These are phyloP conservation scores for Cyrtodaria siliqua DNA, from an alignment of 2,888 invertebrate genomes.

Conservation along the genomic window DNA sequence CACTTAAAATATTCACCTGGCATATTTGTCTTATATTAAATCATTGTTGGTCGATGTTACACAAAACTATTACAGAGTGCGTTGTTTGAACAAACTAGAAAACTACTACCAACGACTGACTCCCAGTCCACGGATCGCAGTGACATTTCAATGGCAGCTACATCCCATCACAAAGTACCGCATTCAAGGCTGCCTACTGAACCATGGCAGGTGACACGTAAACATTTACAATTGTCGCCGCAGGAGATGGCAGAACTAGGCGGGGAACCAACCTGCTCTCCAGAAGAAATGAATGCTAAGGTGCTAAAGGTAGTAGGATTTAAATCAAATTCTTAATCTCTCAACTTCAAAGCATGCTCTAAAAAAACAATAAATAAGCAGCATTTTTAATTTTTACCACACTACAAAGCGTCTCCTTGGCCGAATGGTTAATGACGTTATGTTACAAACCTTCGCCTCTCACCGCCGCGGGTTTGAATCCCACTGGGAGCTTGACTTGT, in stretches of 20 bases:
- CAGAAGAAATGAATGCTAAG: slow-evolving; percentile 70
- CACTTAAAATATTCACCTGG: no score
- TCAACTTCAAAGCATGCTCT: background rate
- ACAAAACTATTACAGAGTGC: no score
- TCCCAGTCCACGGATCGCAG: slow-evolving; percentile 48
- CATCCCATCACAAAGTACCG: slow-evolving; percentile 14
- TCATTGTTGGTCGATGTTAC: no score
- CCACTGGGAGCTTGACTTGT: no score
- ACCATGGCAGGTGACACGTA: slow-evolving; percentile 80
- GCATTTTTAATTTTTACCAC: no score
- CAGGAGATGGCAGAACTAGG: slow-evolving; percentile 73
- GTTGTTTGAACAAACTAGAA: slow-evolving; percentile 66
- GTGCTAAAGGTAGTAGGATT: slow-evolving; percentile 54
- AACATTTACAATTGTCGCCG: slow-evolving; percentile 75
- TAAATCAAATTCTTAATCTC: background rate
- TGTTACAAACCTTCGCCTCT: no score
- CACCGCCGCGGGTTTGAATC: no score
- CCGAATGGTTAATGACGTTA: no score
- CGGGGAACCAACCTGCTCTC: slow-evolving; percentile 53
- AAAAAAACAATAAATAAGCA: no score
- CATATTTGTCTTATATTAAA: no score
- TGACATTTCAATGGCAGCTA: slow-evolving; percentile 16
- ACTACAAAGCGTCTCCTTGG: no score
- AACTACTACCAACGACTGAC: slow-evolving; percentile 54
- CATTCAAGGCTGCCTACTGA: slow-evolving; percentile 71